Evolutionary conservation across 2,797 vertebrate species (phyloP), one percentile per base, ranked within the genome.

Genomic region (Scleropages formosus): DNA sequence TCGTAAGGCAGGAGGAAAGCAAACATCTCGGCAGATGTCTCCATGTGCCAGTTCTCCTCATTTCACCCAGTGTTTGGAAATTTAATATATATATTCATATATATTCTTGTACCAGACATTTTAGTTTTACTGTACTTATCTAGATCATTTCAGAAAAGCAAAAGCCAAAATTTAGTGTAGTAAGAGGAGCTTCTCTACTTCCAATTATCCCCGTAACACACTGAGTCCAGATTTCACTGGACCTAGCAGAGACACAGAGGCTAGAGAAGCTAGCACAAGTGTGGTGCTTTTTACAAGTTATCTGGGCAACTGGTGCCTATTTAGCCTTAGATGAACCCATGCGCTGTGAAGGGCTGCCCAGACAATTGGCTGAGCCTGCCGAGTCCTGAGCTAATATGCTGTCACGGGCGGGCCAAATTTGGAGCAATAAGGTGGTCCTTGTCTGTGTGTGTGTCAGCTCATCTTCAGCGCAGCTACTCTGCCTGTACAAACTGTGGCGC

Each of bases 21-120:
- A 61, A 58, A 12, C 47, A 24, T 71, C 47, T 56, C 47, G 71
- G 56, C 27, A 22, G 47, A 47, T 71, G 49, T 71, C 51, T 47
- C 67, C 67, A 69, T 3, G 44, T 69, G 44, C 51, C 13, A 26
- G 49, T 47, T 56, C 56, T 71, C 47, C 56, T 71, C 68, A 71
- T 56, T 51, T 56, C 68, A 53, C 68, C 26, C 16, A 47, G 68
- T 56, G 49, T 71, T 16, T 27, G 56, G 68, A 68, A 69, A 31
- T 39, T 39, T 31, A 53, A 26, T 69, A 47, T 49, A 69, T 22
- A 69, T 49, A 22, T 39, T 31, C 53, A 26, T 69, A 47, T 49
- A 69, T 22, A 69, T 49, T 22, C 67, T 56, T 69, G 51, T 53
- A 22, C 22, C 24, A 69, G 24, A 71, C 24, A 31, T 27, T 27